These are phyloP conservation scores for Papilio elwesi DNA, from an alignment of 2,888 invertebrate species.

Conservation along the genomic window DNA sequence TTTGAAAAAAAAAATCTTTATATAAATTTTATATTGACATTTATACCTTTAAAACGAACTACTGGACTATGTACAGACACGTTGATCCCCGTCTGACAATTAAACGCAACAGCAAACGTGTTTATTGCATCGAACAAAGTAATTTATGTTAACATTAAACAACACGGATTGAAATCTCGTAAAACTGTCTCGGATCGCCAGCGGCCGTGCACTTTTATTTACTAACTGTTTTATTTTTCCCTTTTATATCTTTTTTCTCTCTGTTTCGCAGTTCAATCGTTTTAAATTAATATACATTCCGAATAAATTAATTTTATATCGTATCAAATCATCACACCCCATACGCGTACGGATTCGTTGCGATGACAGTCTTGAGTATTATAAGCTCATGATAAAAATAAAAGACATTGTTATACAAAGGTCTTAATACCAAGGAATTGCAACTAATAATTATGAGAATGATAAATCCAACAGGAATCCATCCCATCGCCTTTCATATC, in stretches of 20 bases:
- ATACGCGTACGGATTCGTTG: too few relatives aligned
- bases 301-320: slow-evolving; percentile 1
- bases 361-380: too few relatives aligned
- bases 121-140: slow-evolving; percentile 35
- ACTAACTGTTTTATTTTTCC: slow-evolving; percentile 28
- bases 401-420: too few relatives aligned
- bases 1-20: too few relatives aligned
- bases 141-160: slow-evolving; percentile 37
- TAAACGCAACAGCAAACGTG: slow-evolving; percentile 11
- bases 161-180: slow-evolving; percentile 38
- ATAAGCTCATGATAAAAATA: too few relatives aligned
- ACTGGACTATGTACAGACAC: background rate
- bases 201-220: slow-evolving; percentile 20
- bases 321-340: background rate
- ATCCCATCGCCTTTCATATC: too few relatives aligned
- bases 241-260: slow-evolving; percentile 5
- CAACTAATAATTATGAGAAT: too few relatives aligned
- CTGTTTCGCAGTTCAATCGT: slow-evolving; percentile 22
- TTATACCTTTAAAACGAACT: too few relatives aligned
- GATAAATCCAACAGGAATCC: too few relatives aligned
- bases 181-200: slow-evolving; percentile 28
- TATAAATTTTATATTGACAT: too few relatives aligned
- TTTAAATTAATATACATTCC: slow-evolving; percentile 5
- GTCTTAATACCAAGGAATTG: too few relatives aligned
- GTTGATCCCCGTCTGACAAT: slow-evolving; percentile 4